A percentile compares a stretch with the other conserved stretches of the same genome.
These are phyloP conservation scores for Gymnoscopelus microlampas DNA, from an alignment of 2,797 vertebrate genomes.

Conservation along the genomic window DNA sequence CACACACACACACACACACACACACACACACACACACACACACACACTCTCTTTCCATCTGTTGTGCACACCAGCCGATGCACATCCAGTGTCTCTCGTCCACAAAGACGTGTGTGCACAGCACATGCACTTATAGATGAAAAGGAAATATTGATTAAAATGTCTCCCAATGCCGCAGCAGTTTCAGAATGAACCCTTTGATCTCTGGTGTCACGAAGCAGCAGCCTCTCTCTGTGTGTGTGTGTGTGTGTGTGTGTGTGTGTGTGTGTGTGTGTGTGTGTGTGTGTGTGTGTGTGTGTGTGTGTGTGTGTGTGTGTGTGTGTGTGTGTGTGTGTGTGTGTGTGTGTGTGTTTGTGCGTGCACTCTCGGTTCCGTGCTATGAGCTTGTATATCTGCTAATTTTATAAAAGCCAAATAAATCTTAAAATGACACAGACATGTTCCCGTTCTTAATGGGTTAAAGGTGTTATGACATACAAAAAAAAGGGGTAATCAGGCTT, in stretches of 20 bases:
- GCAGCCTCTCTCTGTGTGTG: not conserved
- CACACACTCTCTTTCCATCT: too few relatives aligned
- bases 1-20: not conserved
- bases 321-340: not conserved
- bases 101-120: not conserved
- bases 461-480: too few relatives aligned
- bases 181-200: slow-evolving; percentile 6
- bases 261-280: slow-evolving; percentile 8
- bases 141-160: slow-evolving; percentile 20
- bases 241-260: not conserved
- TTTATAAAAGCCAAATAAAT: too few relatives aligned
- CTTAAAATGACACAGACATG: too few relatives aligned
- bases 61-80: not conserved
- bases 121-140: not conserved
- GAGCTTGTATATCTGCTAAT: too few relatives aligned
- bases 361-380: too few relatives aligned
- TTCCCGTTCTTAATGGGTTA: too few relatives aligned
- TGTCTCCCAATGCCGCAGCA: slow-evolving; percentile 1
- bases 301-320: not conserved
- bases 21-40: not conserved
- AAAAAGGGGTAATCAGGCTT: too few relatives aligned
- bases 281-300: slow-evolving; percentile 4
- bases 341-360: too few relatives aligned
- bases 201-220: slow-evolving; percentile 2
- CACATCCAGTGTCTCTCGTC: not conserved